Evolutionary conservation across 2,888 invertebrate genomes (phyloP).

Genomic region (Listrodromus nycthemerus): DNA sequence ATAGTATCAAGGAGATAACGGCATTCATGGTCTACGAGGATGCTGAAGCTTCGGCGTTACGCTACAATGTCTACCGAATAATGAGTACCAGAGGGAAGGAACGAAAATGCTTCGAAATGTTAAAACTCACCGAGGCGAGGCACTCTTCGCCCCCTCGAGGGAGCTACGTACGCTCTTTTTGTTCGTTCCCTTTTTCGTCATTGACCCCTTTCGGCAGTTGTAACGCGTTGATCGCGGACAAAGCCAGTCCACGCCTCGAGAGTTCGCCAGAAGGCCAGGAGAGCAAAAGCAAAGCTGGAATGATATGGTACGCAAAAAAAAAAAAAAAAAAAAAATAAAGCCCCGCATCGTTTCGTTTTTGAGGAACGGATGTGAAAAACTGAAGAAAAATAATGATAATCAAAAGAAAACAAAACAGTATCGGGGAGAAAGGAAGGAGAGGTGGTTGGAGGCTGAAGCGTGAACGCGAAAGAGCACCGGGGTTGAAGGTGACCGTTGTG

Average conservation of each 20-base stretch:
- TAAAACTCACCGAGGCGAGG: slow-evolving; percentile 21
- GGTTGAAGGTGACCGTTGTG: slow-evolving; percentile 37
- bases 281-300: slow-evolving; percentile 59
- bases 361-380: neutral
- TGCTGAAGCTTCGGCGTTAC: neutral
- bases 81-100: neutral
- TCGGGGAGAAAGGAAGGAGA: slow-evolving; percentile 45
- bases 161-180: slow-evolving; percentile 3
- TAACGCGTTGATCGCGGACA: slow-evolving; percentile 51
- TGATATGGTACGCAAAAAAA: slow-evolving; percentile 37
- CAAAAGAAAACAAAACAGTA: neutral
- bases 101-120: neutral
- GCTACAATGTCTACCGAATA: neutral
- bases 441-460: slow-evolving; percentile 47
- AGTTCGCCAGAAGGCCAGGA: slow-evolving; percentile 10
- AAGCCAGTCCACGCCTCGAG: neutral
- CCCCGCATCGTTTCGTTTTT: slow-evolving; percentile 3
- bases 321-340: no score
- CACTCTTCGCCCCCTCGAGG: slow-evolving; percentile 37
- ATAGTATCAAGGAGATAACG: slow-evolving; percentile 2
- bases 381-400: neutral
- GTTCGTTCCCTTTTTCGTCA: slow-evolving; percentile 54
- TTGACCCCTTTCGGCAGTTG: slow-evolving; percentile 56
- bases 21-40: neutral
- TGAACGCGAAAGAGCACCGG: slow-evolving; percentile 67